phyloP scores from a whole-genome alignment of 2,113 vertebrate species.

The Microcebus lehilahytsara region DNA sequence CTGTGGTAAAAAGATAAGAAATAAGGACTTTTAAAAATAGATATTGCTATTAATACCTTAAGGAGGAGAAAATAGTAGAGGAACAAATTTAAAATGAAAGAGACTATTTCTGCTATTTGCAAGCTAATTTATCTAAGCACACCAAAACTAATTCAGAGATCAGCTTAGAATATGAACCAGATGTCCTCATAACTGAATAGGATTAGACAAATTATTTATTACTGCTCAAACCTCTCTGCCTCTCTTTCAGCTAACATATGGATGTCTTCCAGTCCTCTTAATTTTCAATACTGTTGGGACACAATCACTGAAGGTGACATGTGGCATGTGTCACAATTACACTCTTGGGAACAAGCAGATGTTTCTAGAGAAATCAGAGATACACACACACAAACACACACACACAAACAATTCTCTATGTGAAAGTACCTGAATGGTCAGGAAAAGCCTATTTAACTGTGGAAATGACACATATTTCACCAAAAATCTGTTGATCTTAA shows the following conservation, averaged over 20 bases:
- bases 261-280: slow-evolving; percentile 77
- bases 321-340: slow-evolving; percentile 73
- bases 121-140: slow-evolving; percentile 55
- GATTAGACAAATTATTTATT: slow-evolving; percentile 71
- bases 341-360: slow-evolving; percentile 77
- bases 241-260: slow-evolving; percentile 75
- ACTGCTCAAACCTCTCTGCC: slow-evolving; percentile 42
- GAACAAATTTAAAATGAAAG: neutral
- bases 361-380: slow-evolving; percentile 60
- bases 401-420: neutral
- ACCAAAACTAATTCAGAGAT: slow-evolving; percentile 64
- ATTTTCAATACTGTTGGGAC: slow-evolving; percentile 79
- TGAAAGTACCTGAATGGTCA: neutral
- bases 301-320: slow-evolving; percentile 78
- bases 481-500: neutral
- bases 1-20: neutral
- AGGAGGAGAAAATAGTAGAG: neutral
- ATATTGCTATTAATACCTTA: neutral
- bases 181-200: slow-evolving; percentile 52
- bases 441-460: neutral
- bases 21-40: neutral
- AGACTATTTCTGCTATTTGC: slow-evolving; percentile 16
- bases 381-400: no score
- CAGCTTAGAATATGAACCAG: slow-evolving; percentile 49
- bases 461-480: neutral